A percentile compares a stretch with the other conserved stretches of the same genome.
These are phyloP conservation scores for Drosophila insularis DNA, from an alignment of 1,140 invertebrate species.

Conservation along the genomic window DNA sequence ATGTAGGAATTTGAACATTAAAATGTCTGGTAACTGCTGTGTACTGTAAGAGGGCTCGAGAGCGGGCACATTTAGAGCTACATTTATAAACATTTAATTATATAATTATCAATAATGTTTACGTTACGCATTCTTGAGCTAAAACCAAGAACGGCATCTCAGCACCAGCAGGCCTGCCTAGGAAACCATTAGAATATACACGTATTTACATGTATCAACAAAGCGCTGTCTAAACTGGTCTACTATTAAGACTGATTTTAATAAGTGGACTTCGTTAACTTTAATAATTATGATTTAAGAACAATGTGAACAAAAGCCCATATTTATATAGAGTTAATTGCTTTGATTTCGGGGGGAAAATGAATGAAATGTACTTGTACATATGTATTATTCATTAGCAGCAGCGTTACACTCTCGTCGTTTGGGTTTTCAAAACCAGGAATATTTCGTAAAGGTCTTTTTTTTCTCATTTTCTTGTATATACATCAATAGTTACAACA, in stretches of 20 bases:
- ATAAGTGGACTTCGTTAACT: slow-evolving; percentile 35
- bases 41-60: slow-evolving; percentile 14
- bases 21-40: slow-evolving; percentile 35
- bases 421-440: slow-evolving; percentile 59
- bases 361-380: slow-evolving; percentile 3
- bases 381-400: slow-evolving; percentile 24
- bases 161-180: slow-evolving; percentile 29
- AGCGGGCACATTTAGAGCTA: slow-evolving; percentile 38
- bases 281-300: slow-evolving; percentile 35
- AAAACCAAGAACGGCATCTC: slow-evolving; percentile 24
- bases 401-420: slow-evolving; percentile 21
- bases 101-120: slow-evolving; percentile 7
- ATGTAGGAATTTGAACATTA: slow-evolving; percentile 37
- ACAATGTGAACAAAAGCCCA: slow-evolving; percentile 31
- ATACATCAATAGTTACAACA: slow-evolving; percentile 39
- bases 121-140: slow-evolving; percentile 40
- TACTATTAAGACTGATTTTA: slow-evolving; percentile 38
- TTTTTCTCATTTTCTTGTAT: slow-evolving; percentile 45
- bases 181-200: slow-evolving; percentile 60
- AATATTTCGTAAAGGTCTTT: slow-evolving; percentile 62
- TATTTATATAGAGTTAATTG: slow-evolving; percentile 6
- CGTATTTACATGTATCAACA: slow-evolving; percentile 17
- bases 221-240: slow-evolving; percentile 38
- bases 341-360: not conserved
- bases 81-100: not conserved